Evolutionary conservation across 1,140 invertebrate species (phyloP), one percentile per base, ranked within the genome.

Genomic region (Hirudo medicinalis): DNA sequence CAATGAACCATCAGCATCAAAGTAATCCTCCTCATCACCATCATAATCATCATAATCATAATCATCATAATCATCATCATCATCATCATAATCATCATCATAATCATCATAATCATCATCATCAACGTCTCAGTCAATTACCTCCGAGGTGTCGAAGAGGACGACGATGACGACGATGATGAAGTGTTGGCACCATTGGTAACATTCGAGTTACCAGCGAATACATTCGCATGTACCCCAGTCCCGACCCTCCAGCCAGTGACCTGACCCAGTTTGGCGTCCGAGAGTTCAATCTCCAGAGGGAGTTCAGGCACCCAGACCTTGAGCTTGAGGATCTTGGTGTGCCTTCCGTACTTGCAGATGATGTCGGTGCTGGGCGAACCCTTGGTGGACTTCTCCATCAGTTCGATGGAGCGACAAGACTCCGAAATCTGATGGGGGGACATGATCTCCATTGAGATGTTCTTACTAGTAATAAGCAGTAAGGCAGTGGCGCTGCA

Each of bases 281-380:
- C 94, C 0, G 88, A 87, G 1, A 97, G 88, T 72, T 89, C 87
- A 22, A 97, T 88, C 77, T 94, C 91, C 55, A 97, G 82, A 0
- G 92, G 91, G 76, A 94, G 89, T 80, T 95, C 92, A 0, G 94
- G 94, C 87, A 96, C 93, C 94, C 94, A 98, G 0, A 97, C 92
- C 13, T 89, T 91, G 79, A 97, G 92, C 73, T 88, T 86, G 0
- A 92, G 90, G 55, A 91, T 80, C 11, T 92, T 91, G 13, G 89
- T 90, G 78, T 93, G 91, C 0, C 91, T 90, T 9, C 91, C 92
- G 79, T 95, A 97, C 81, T 93, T 93, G 13, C 94, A 91, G 15
- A 94, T 86, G 19, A 97, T 88, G 0, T 91, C 91, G 0, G 93
- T 93, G 80, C 97, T 96, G 17, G 91, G 90, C 0, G 92, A 94